Percentiles rank a stretch among this genome's conserved stretches.
Evolutionary conservation across 2,797 vertebrate genomes (phyloP).

Genomic region (Phataginus tetradactyla): DNA sequence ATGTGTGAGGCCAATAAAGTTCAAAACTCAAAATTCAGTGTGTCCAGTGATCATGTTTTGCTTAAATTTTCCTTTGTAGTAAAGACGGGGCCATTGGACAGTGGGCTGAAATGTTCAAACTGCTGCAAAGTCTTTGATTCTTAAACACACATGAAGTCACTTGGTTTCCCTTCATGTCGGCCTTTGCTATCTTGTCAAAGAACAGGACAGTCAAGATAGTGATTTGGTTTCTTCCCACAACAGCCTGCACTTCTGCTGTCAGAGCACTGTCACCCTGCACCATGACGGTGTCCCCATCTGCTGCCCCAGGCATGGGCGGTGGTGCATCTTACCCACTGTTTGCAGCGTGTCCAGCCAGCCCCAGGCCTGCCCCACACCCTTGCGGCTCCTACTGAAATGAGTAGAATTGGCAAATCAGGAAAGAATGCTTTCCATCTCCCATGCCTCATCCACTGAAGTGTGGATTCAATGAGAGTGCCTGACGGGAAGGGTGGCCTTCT

Average conservation of each 20-base stretch:
- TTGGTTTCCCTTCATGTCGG: neutral
- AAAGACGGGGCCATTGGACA: no score
- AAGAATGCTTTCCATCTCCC: neutral
- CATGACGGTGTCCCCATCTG: fast-evolving
- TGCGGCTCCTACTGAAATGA: neutral
- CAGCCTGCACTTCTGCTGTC: neutral
- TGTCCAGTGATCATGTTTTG: neutral
- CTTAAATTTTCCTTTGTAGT: neutral
- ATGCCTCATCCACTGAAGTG: no score
- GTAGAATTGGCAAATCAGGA: neutral
- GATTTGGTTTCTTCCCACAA: neutral
- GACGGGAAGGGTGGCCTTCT: neutral
- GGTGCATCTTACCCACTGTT: neutral
- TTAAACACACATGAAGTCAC: fast-evolving
- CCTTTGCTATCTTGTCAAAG: neutral
- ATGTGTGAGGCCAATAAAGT: neutral
- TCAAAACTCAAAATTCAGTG: neutral
- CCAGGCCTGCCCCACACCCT: fast-evolving
- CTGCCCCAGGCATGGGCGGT: neutral
- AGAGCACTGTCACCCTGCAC: neutral
- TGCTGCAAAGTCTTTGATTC: neutral
- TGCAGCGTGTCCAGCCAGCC: neutral
- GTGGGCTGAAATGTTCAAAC: no score
- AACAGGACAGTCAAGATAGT: fast-evolving
- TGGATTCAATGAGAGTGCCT: neutral